Conservation (phyloP, 2,888 invertebrate species). For the Pocota personata region DNA sequence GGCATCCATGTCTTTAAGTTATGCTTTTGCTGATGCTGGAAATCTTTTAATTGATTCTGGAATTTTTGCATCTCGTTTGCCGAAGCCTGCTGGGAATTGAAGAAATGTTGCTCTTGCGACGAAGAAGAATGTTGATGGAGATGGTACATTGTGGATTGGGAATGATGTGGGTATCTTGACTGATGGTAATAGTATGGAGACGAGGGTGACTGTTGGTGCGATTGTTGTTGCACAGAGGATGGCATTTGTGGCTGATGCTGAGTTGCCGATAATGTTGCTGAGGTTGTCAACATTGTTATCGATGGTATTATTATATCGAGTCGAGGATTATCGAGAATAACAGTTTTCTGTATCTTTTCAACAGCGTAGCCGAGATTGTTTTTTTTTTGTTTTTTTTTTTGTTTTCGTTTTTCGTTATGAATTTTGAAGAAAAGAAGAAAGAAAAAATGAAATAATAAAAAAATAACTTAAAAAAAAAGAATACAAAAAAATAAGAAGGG, state of each 20-base stretch:
- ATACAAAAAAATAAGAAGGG: slow-evolving; percentile 77
- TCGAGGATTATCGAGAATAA: slow-evolving; percentile 78
- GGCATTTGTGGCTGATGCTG: slow-evolving; percentile 79
- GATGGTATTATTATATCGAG: slow-evolving; percentile 76
- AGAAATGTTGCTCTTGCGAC: slow-evolving; percentile 55
- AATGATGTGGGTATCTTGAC: slow-evolving; percentile 61
- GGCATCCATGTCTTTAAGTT: slow-evolving; percentile 74
- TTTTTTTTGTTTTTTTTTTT: slow-evolving; percentile 23
- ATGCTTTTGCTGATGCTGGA: slow-evolving; percentile 57
- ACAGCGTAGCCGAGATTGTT: slow-evolving; percentile 30
- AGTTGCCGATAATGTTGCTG: slow-evolving; percentile 76
- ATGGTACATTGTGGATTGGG: slow-evolving; percentile 62
- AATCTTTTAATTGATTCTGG: slow-evolving; percentile 58
- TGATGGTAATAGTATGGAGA: slow-evolving; percentile 57
- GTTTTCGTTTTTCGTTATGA: slow-evolving; percentile 24
- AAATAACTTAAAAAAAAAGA: slow-evolving; percentile 79
- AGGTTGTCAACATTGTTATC: slow-evolving; percentile 75
- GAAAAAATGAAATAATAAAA: slow-evolving; percentile 74
- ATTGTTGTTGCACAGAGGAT: slow-evolving; percentile 31
- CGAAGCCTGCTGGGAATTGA: slow-evolving; percentile 27
- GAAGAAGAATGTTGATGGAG: slow-evolving; percentile 52
- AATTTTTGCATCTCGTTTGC: slow-evolving; percentile 53
- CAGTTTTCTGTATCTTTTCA: slow-evolving; percentile 76
- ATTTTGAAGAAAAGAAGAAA: slow-evolving; percentile 75
- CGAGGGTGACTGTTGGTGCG: slow-evolving; percentile 44